phyloP scores from a whole-genome alignment of 2,888 invertebrate species.

The Gortyna flavago region DNA sequence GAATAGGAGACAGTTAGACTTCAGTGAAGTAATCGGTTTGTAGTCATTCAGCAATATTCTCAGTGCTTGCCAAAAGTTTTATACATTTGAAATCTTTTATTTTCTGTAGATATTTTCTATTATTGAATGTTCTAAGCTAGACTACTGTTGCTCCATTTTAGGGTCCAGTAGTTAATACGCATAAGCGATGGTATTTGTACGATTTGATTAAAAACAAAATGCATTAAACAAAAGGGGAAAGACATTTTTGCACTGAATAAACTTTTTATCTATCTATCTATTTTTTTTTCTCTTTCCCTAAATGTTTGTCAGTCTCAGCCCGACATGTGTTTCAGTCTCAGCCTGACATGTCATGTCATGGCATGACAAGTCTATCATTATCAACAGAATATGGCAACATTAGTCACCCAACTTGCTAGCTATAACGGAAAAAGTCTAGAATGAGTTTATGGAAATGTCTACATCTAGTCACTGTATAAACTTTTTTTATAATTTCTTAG shows the following conservation, averaged over 20 bases:
- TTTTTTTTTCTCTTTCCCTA: neutral
- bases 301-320: neutral
- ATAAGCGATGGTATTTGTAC: neutral
- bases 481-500: neutral
- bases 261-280: too few relatives aligned
- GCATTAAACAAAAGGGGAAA: too few relatives aligned
- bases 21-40: constrained; percentile 9
- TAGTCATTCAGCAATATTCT: neutral
- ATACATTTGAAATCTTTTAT: constrained; percentile 14
- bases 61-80: constrained; percentile 30
- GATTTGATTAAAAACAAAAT: neutral
- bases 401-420: neutral
- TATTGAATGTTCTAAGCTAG: neutral
- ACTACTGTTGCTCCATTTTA: too few relatives aligned
- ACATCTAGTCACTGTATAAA: neutral
- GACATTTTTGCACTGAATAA: too few relatives aligned
- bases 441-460: neutral
- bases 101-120: neutral
- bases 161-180: neutral
- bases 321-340: neutral
- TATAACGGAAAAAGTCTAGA: neutral
- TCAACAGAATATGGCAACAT: neutral
- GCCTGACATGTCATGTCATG: neutral
- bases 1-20: neutral
- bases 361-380: neutral